These are phyloP conservation scores for Dugesia japonica DNA, from an alignment of 2,888 invertebrate species.

Conservation along the genomic window DNA sequence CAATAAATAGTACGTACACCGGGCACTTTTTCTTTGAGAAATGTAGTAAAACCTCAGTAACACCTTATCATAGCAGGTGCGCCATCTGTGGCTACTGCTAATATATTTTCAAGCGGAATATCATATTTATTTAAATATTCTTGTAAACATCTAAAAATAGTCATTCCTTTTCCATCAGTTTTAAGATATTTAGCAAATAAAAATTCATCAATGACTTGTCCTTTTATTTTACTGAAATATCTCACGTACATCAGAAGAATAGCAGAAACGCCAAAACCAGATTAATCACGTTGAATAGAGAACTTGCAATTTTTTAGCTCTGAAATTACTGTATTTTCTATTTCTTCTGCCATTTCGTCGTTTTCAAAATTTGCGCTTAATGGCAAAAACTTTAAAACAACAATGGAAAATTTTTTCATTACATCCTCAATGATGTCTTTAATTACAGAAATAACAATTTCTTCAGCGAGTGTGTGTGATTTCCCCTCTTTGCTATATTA, in stretches of 20 bases:
- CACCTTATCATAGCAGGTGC: neutral
- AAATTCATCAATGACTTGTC: constrained; percentile 20
- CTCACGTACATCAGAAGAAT: neutral
- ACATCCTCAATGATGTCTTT: too few species aligned
- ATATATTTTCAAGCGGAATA: constrained; percentile 13
- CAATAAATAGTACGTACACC: neutral
- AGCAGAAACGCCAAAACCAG: constrained; percentile 12
- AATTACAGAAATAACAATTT: too few species aligned
- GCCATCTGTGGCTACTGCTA: constrained; percentile 13
- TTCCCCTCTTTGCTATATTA: too few species aligned
- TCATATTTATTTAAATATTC: constrained; percentile 17
- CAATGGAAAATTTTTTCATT: too few species aligned
- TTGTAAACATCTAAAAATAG: neutral
- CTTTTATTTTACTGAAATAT: constrained; percentile 13
- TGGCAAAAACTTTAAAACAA: too few species aligned
- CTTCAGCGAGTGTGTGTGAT: too few species aligned
- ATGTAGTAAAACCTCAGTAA: constrained; percentile 2
- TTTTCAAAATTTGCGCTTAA: too few species aligned
- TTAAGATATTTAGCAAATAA: neutral
- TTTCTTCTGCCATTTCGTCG: too few species aligned
- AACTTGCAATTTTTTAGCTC: too few species aligned
- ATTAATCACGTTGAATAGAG: neutral
- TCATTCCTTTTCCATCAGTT: constrained; percentile 22
- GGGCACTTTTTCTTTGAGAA: constrained; percentile 10
- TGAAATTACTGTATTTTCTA: too few species aligned